phyloP scores from a whole-genome alignment of 2,888 invertebrate species.

The Eupithecia dodoneata region DNA sequence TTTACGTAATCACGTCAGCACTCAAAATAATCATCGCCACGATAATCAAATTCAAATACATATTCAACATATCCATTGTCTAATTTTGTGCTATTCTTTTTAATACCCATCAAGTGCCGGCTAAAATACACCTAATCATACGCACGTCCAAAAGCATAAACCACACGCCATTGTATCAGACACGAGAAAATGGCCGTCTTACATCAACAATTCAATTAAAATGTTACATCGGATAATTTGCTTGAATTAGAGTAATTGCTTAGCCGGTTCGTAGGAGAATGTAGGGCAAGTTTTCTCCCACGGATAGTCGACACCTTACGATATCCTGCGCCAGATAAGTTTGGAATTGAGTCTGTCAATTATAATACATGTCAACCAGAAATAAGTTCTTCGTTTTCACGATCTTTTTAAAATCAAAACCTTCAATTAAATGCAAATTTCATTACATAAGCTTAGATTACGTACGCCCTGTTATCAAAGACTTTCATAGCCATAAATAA shows the following conservation, averaged over 20 bases:
- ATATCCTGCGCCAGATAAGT: slow-evolving; percentile 42
- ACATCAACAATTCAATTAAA: slow-evolving; percentile 80
- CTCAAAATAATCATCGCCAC: not conserved
- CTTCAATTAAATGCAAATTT: no score
- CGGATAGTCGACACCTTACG: slow-evolving; percentile 76
- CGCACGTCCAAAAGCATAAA: slow-evolving; percentile 52
- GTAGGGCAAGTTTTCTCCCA: slow-evolving; percentile 78
- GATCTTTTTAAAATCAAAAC: no score
- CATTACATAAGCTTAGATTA: no score
- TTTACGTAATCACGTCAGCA: not conserved
- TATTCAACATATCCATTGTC: not conserved
- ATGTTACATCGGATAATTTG: slow-evolving; percentile 75
- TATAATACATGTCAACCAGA: not conserved
- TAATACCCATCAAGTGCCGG: slow-evolving; percentile 2
- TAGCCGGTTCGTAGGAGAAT: slow-evolving; percentile 66
- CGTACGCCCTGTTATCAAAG: no score
- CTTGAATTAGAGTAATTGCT: slow-evolving; percentile 81
- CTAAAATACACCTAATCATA: not conserved
- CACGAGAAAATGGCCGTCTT: slow-evolving; percentile 53
- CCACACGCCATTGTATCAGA: slow-evolving; percentile 53
- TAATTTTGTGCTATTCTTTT: not conserved
- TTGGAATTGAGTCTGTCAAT: not conserved
- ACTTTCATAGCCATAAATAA: no score
- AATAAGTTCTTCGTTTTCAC: not conserved
- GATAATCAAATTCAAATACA: not conserved